These are phyloP conservation scores for Biston betularia DNA, from an alignment of 2,888 invertebrate genomes.

Conservation along the genomic window DNA sequence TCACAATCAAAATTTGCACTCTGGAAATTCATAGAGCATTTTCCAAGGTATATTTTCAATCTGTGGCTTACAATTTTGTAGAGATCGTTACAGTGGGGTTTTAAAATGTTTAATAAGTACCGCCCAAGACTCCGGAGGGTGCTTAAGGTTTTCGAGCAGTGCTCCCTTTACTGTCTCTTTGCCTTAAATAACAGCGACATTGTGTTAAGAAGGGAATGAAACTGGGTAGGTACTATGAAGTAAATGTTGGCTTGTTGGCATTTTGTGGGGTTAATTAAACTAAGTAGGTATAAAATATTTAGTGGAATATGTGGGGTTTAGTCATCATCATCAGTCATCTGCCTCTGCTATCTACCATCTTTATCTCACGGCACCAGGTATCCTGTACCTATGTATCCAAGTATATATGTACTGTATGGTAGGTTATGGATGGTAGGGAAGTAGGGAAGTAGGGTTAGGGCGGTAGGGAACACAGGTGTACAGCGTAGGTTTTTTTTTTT, in stretches of 20 bases:
- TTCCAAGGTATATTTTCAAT: constrained; percentile 21
- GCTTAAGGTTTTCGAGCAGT: constrained; percentile 42
- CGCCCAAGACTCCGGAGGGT: constrained; percentile 41
- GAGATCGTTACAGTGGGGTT: constrained; percentile 44
- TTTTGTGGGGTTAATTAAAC: constrained; percentile 27
- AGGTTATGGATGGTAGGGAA: too few species aligned
- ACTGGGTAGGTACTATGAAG: constrained; percentile 12
- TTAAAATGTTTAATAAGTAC: constrained; percentile 61
- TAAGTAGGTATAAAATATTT: constrained; percentile 12
- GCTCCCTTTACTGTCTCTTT: constrained; percentile 38
- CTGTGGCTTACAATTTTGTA: constrained; percentile 54
- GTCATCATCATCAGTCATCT: not conserved
- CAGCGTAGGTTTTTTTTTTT: too few species aligned
- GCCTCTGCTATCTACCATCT: too few species aligned
- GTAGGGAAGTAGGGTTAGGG: too few species aligned
- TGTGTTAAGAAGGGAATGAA: constrained; percentile 39
- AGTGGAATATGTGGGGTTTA: not conserved
- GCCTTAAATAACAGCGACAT: constrained; percentile 42
- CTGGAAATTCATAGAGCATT: constrained; percentile 12
- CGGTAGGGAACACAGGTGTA: too few species aligned
- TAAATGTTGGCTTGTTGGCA: constrained; percentile 28
- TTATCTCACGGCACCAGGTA: too few species aligned
- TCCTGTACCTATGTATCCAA: too few species aligned
- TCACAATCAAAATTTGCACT: not conserved
- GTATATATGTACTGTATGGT: too few species aligned